Evolutionary conservation across 2,888 invertebrate species (phyloP).

Genomic region (Smittia aterrima): DNA sequence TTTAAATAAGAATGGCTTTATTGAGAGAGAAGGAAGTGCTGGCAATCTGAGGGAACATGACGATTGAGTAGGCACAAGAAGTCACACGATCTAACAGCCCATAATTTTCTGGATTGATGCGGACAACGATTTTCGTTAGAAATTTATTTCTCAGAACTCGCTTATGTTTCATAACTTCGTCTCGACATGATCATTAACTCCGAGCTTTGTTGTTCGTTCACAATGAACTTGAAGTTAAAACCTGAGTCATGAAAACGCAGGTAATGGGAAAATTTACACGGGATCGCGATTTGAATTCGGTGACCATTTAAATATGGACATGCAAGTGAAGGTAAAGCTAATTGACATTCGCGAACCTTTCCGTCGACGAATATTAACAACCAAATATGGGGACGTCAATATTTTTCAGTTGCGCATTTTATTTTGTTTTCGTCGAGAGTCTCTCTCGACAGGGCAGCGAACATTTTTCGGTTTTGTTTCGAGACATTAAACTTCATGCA

Average conservation of each 20-base stretch:
- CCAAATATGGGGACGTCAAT: conserved; percentile 4
- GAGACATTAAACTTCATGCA: conserved; percentile 46
- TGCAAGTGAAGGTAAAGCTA: neutral
- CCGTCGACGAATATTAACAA: neutral
- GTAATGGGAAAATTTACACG: conserved; percentile 24
- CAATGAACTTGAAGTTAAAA: conserved; percentile 25
- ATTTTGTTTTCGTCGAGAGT: neutral
- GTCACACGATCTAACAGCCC: no score
- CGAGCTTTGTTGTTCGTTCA: conserved; percentile 2
- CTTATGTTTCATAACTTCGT: no score
- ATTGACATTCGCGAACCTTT: neutral
- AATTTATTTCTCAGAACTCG: no score
- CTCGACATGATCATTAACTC: no score
- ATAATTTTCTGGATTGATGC: no score
- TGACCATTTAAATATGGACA: conserved; percentile 27
- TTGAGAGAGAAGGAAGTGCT: no score
- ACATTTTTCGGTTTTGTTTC: conserved; percentile 42
- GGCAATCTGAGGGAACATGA: no score
- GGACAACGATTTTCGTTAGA: no score
- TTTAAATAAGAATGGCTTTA: no score
- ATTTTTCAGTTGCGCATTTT: conserved; percentile 5
- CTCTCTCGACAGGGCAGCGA: neutral
- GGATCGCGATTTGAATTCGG: neutral
- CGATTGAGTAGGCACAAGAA: no score
- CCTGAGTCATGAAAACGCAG: neutral